Conservation (phyloP, 2,797 vertebrate species). For the Fistularia tabacaria region DNA sequence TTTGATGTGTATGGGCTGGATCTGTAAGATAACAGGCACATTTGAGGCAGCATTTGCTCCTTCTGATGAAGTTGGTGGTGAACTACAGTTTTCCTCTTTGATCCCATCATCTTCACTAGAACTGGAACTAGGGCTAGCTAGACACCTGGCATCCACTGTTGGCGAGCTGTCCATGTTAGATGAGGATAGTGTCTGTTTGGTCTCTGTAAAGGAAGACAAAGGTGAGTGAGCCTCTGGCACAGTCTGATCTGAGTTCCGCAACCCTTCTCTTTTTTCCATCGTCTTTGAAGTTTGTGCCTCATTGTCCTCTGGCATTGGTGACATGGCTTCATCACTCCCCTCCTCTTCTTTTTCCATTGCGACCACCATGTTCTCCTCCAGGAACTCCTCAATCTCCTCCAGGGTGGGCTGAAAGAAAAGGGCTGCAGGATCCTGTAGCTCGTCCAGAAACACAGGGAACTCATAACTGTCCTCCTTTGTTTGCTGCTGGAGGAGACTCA, state of each 20-base stretch:
- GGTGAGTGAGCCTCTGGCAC: constrained; percentile 62
- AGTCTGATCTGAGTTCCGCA: constrained; percentile 79
- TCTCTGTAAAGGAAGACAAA: constrained; percentile 61
- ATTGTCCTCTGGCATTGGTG: constrained; percentile 36
- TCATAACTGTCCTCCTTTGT: constrained; percentile 84
- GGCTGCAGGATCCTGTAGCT: constrained; percentile 79
- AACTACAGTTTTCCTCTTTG: constrained; percentile 60
- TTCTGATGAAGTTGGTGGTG: constrained; percentile 33
- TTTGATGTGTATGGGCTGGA: constrained; percentile 90
- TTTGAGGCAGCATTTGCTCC: constrained; percentile 29
- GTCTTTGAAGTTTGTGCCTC: constrained; percentile 41
- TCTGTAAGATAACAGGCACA: constrained; percentile 88
- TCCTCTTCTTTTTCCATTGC: constrained; percentile 80
- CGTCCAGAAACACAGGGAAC: constrained; percentile 81
- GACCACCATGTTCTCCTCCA: constrained; percentile 95
- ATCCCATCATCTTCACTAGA: constrained; percentile 64
- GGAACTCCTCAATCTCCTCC: constrained; percentile 97
- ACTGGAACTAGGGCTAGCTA: constrained; percentile 6
- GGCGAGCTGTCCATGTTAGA: constrained; percentile 46
- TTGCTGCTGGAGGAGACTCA: constrained; percentile 54
- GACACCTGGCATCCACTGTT: constrained; percentile 32
- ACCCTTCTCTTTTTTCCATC: constrained; percentile 40
- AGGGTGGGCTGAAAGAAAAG: constrained; percentile 93
- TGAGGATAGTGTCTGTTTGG: constrained; percentile 53
- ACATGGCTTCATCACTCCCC: constrained; percentile 67